Evolutionary conservation across 2,113 vertebrate species (phyloP).

Genomic region (Henicopernis longicauda): DNA sequence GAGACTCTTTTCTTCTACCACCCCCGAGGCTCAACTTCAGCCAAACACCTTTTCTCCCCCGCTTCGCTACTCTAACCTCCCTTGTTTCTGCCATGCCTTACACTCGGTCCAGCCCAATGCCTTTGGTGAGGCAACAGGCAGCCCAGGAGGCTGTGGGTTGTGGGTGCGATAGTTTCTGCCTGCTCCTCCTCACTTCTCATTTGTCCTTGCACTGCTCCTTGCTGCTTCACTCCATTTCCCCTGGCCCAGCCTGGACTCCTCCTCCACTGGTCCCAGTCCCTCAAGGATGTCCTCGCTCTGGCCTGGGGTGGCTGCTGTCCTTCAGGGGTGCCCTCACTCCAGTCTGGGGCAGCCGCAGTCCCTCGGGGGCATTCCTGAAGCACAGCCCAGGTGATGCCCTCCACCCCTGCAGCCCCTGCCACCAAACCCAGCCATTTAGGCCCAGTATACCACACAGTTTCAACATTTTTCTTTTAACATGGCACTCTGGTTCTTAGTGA

Average conservation of each 20-base stretch:
- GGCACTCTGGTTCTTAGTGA: background rate
- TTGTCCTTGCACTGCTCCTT: background rate
- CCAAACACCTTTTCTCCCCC: background rate
- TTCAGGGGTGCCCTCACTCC: no score
- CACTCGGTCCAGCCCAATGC: accelerated
- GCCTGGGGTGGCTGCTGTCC: background rate
- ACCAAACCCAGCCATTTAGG: background rate
- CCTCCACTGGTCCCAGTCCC: no score
- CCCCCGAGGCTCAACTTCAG: background rate
- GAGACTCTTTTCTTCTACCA: background rate
- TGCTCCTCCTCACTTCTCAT: background rate
- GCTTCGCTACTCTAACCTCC: accelerated
- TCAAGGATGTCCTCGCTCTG: background rate
- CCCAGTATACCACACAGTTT: background rate
- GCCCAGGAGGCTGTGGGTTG: background rate
- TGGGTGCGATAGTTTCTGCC: accelerated
- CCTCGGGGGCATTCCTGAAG: background rate
- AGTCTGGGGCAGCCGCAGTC: background rate
- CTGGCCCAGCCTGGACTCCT: no score
- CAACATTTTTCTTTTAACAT: background rate
- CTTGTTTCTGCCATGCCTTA: background rate
- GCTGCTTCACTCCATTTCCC: background rate
- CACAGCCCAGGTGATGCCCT: background rate
- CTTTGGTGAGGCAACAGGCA: accelerated
- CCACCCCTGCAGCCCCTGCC: background rate